Percentiles rank a stretch among this genome's conserved stretches.
Evolutionary conservation across 2,888 invertebrate genomes (phyloP).

Genomic region (Ornithoptera alexandrae): DNA sequence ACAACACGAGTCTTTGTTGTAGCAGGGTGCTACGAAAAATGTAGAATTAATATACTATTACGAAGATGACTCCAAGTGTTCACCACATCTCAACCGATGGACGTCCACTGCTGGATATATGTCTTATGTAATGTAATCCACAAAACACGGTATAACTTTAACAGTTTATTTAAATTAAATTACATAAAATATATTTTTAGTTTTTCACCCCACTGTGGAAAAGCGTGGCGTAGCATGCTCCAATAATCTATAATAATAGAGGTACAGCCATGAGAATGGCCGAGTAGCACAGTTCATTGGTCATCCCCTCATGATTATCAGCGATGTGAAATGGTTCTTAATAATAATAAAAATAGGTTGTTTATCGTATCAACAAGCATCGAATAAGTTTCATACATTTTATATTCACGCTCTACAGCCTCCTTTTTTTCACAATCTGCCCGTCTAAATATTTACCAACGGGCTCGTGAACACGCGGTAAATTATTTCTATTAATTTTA

Average conservation of each 20-base stretch:
- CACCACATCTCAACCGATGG: too few relatives aligned
- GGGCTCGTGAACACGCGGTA: background rate
- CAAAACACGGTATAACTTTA: background rate
- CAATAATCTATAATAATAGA: constrained; percentile 11
- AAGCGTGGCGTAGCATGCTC: constrained; percentile 9
- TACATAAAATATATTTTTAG: constrained; percentile 9
- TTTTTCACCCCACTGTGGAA: constrained; percentile 2
- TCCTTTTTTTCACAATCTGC: background rate
- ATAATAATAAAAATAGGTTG: background rate
- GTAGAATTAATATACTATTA: too few relatives aligned
- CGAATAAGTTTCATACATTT: background rate
- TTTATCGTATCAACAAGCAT: background rate
- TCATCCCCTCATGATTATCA: background rate
- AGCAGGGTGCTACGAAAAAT: too few relatives aligned
- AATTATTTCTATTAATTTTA: background rate
- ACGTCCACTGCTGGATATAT: too few relatives aligned
- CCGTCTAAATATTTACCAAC: background rate
- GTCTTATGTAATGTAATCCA: too few relatives aligned
- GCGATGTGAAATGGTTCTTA: background rate
- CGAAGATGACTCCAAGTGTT: too few relatives aligned
- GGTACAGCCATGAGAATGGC: background rate
- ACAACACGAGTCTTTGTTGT: too few relatives aligned
- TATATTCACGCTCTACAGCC: background rate
- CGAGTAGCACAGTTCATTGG: constrained; percentile 8
- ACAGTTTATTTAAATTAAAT: background rate